Evolutionary conservation across 2,888 invertebrate species (phyloP), one percentile per base, ranked within the genome.

Genomic region (Slavum lentiscoides): DNA sequence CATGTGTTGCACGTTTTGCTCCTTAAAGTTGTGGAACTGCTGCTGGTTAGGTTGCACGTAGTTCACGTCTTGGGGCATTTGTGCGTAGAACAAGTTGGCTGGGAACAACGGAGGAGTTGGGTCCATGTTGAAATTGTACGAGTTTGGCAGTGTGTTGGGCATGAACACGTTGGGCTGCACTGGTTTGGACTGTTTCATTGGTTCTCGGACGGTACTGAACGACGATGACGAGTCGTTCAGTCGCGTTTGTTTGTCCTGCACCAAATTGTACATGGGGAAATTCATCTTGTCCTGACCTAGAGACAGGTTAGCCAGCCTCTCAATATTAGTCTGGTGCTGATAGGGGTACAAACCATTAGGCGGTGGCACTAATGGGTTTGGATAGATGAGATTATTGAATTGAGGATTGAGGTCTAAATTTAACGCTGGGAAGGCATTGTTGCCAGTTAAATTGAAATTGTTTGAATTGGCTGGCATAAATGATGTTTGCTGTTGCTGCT

Each of bases 301-400:
- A 11, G 80, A 80, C 21, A 80, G 55, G 64, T 80, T 80, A 19
- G 80, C 72, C 15, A 80, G 39, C 80, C 80, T 80, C 72, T 80
- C 80, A 23, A 80, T 64, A n/a, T 80, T 80, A 23, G 64, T 58
- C 58, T 80, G 80, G 55, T 80, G 80, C 23, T 80, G 80, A 80
- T 80, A 80, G 5, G 80, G 72, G 21, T 30, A 80, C 23, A 80
- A 30, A 64, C 80, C 80, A 72, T 80, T 80, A 64, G 80, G 80
- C 8, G 80, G 80, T 0, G 80, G 80, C 15, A 80, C 72, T 58
- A 80, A 72, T 23, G 62, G 80, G 58, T 72, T 80, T 43, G 80
- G 80, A 43, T 80, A 80, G 23, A 80, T 80, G 70, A 80, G 80
- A 80, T 80, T 80, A 80, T 80, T 80, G 43, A 72, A 80, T 58